Percentiles rank a stretch among this genome's conserved stretches.
Evolutionary conservation across 2,797 vertebrate genomes (phyloP).

Genomic region (Pseudochaenichthys georgianus): DNA sequence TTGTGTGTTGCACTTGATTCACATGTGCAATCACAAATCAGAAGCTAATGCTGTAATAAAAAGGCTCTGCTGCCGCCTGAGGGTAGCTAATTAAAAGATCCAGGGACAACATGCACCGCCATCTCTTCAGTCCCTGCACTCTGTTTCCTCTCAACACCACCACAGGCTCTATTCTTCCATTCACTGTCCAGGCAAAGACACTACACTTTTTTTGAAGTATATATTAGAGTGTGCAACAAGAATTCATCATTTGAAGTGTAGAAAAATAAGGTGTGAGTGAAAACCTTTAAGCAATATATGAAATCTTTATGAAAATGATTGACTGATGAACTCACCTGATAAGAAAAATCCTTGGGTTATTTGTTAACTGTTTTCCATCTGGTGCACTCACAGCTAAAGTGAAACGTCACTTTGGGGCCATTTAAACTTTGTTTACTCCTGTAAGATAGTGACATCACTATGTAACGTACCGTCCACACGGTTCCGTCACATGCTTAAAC

Average conservation of each 20-base stretch:
- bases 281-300: neutral
- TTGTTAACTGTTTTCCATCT: neutral
- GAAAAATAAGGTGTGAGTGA: too few species aligned
- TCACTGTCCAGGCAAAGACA: neutral
- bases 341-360: neutral
- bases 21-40: conserved; percentile 4
- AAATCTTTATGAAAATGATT: neutral
- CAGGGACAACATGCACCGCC: neutral
- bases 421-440: too few species aligned
- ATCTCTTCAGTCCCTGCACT: neutral
- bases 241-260: too few species aligned
- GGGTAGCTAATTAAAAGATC: conserved; percentile 52
- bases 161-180: neutral
- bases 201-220: too few species aligned
- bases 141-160: conserved; percentile 5
- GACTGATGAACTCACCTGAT: neutral
- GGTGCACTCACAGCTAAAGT: neutral
- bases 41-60: conserved; percentile 44
- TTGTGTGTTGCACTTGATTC: conserved; percentile 6
- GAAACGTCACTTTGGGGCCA: too few species aligned
- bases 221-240: too few species aligned
- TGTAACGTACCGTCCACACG: too few species aligned
- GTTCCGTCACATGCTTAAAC: too few species aligned
- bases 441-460: too few species aligned
- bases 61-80: conserved; percentile 28